These are phyloP conservation scores for Lampropteryx suffumata DNA, from an alignment of 2,888 invertebrate genomes.

Conservation along the genomic window DNA sequence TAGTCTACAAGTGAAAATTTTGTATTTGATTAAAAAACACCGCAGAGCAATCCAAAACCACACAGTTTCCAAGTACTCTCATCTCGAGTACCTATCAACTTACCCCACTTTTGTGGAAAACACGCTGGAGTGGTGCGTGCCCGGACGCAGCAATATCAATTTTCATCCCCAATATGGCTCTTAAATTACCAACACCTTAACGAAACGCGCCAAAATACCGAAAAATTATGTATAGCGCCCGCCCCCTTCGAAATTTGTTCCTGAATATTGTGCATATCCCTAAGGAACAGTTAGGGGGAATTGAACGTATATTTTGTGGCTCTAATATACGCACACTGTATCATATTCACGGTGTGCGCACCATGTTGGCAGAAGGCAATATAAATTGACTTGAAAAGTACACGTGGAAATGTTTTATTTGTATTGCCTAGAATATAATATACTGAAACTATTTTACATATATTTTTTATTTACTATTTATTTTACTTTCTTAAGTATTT, in stretches of 20 bases:
- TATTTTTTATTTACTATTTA: too few relatives aligned
- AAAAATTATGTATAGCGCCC: slow-evolving; percentile 39
- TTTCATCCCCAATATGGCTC: slow-evolving; percentile 24
- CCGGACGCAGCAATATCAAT: slow-evolving; percentile 23
- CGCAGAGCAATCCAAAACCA: neutral
- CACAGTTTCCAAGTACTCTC: slow-evolving; percentile 8
- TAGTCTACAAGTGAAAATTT: too few relatives aligned
- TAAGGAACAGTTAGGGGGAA: slow-evolving; percentile 46
- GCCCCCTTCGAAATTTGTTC: slow-evolving; percentile 44
- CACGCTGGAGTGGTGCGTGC: slow-evolving; percentile 12
- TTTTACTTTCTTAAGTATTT: slow-evolving; percentile 8
- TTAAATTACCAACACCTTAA: slow-evolving; percentile 26
- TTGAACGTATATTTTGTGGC: slow-evolving; percentile 52
- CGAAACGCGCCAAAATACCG: slow-evolving; percentile 33
- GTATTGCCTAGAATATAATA: too few relatives aligned
- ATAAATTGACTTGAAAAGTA: too few relatives aligned
- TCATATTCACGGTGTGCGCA: slow-evolving; percentile 34
- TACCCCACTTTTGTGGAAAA: slow-evolving; percentile 8
- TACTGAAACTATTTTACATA: too few relatives aligned
- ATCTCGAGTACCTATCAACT: slow-evolving; percentile 5
- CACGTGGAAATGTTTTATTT: too few relatives aligned
- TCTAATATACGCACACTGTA: slow-evolving; percentile 53
- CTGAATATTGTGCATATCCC: slow-evolving; percentile 49
- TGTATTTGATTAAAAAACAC: too few relatives aligned
- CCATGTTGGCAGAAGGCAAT: slow-evolving; percentile 23